Base-by-base conservation (phyloP, 2,888 invertebrate species). In the Elmis aenea region DNA sequence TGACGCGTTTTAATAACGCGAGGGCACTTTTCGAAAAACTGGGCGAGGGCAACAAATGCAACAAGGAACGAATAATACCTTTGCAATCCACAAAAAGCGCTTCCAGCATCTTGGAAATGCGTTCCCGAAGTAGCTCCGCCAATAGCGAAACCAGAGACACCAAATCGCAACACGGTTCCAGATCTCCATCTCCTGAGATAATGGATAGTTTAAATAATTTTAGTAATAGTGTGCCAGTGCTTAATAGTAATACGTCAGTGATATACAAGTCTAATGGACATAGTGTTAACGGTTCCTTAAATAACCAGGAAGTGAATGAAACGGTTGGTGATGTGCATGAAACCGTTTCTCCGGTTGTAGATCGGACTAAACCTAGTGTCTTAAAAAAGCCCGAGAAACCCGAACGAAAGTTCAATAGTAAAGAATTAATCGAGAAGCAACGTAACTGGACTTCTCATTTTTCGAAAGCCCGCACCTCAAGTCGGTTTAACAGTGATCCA, bases 381-480 rank as follows among this genome's bases (percentile, higher is more conserved):
- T 55, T 57, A 58, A 59, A 76, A 31, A 86, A 85, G 62, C 87
- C 87, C 0, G 87, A 88, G 56, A 87, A 88, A 65, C 86, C 88
- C 2, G 89, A 89, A 62, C 72, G 87, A 35, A 82, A 85, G 57
- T 83, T 87, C 55, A 83, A 80, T 56, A 87, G 86, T 44, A 84
- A 88, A 51, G 89, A 91, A 64, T 71, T 90, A 34, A 91, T 91
- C 51, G 90, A 89, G 67, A 88, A 90, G 58, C 91, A 90, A 62
- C 83, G 84, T 61, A 92, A 91, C 69, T 92, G 90, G 91, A 90
- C 90, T 15, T 85, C 88, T 42, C 90, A 89, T 68, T 92, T 90
- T 64, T 84, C 85, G 40, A 88, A 87, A 71, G 76, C 83, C 30
- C 78, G 83, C 50, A 75, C 81, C 26, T 33, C 46, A 12, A 69